Evolutionary conservation across 2,113 vertebrate genomes (phyloP), one percentile per base, ranked within the genome.

Genomic region (Syngnathus scovelli): DNA sequence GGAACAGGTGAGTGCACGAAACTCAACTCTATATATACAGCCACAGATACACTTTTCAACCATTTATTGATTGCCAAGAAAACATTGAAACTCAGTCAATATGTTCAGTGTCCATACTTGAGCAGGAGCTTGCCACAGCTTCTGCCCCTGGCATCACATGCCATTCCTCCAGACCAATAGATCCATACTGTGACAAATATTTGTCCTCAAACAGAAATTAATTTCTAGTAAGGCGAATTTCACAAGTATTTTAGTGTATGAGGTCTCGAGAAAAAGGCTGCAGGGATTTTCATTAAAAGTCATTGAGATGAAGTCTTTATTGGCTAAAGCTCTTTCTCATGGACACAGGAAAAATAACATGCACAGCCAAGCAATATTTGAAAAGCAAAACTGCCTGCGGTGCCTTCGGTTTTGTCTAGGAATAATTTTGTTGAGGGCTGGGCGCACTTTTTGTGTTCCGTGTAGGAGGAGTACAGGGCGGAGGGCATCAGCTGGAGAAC

Each of bases 401-500:
- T 15, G 5, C 51, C 38, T 19, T 58, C 15, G 41, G 39, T 19
- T 67, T 52, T 54, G 11, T 39, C 7, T 39, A 41, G 7, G 4
- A 52, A 38, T 16, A 41, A 6, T 23, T 56, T 27, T 56, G 19
- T 43, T 58, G 65, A 27, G 23, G 0, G 38, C 39, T 63, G n/a
- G 56, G 5, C 27, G 39, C n/a, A 61, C 10, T 64, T 36, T 78
- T 19, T 75, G 13, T 61, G 9, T 64, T 49, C 68, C 49, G 66
- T 61, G 61, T 80, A 99, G 97, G 97, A 99, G 85, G 96, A 98
- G 60, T 99, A 99, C 66, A 90, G 94, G 80, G 87, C 86, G 46
- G 96, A 99, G 89, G 95, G 94, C 81, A 99, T 99, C 86, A 94
- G 90, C 89, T 99, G 97, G 97, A 91, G 92, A 75, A 98, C 96